Conservation (phyloP, 2,888 invertebrate genomes). For the Cheiracanthium punctorium region DNA sequence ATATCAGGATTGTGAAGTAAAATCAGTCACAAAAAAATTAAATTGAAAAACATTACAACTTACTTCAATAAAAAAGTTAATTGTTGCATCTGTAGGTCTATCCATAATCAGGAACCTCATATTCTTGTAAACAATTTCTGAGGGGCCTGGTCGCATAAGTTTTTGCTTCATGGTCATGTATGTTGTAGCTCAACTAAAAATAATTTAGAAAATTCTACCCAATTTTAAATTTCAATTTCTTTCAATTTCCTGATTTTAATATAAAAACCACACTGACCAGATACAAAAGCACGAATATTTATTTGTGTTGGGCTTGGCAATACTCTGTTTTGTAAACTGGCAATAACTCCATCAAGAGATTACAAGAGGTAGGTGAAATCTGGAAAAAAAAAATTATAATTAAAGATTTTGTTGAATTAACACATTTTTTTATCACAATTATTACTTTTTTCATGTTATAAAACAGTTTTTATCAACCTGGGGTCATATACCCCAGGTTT, state of each 20-base stretch:
- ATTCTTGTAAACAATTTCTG: conserved; percentile 96
- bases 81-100: conserved; percentile 95
- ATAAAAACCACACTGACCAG: neutral
- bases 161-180: conserved; percentile 69
- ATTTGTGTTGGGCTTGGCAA: conserved; percentile 70
- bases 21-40: no score
- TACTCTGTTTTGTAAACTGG: conserved; percentile 58
- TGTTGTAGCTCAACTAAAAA: neutral
- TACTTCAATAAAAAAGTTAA: conserved; percentile 92
- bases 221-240: no score
- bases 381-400: conserved; percentile 26
- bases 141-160: conserved; percentile 85
- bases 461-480: no score
- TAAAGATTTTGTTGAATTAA: neutral
- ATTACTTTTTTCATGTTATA: no score
- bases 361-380: conserved; percentile 29
- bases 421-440: neutral
- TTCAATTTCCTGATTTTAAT: neutral
- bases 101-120: conserved; percentile 99
- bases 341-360: conserved; percentile 62
- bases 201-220: neutral
- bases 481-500: no score
- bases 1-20: no score
- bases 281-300: neutral
- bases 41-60: no score